Evolutionary conservation across 1,140 invertebrate genomes (phyloP).

Genomic region (Brachionus asplanchnoidis): DNA sequence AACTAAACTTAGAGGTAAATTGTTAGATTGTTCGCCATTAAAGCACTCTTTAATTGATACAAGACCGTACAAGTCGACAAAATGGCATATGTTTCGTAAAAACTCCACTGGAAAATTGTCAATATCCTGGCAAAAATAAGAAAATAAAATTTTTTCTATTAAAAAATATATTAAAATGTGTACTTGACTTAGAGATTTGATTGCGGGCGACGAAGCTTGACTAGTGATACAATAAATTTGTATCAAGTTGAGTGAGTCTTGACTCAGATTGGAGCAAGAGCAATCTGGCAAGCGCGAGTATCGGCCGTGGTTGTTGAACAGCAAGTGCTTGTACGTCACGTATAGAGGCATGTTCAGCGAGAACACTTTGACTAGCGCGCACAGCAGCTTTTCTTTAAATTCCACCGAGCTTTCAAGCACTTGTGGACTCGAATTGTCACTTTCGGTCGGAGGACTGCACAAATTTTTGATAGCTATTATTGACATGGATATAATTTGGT

Average conservation of each 20-base stretch:
- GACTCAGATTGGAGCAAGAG: background rate
- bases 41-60: background rate
- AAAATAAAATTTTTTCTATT: background rate
- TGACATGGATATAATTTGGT: background rate
- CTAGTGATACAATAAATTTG: background rate
- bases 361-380: background rate
- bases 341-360: constrained; percentile 28
- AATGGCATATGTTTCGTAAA: constrained; percentile 32
- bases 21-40: background rate
- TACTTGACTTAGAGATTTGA: background rate
- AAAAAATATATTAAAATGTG: background rate
- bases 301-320: background rate
- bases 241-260: constrained; percentile 11
- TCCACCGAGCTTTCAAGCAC: background rate
- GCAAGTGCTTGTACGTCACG: background rate
- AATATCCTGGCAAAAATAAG: background rate
- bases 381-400: background rate
- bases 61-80: constrained; percentile 23
- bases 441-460: background rate
- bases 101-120: constrained; percentile 18
- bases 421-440: background rate
- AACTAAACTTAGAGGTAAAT: background rate
- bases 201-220: background rate
- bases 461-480: constrained; percentile 4
- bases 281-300: background rate